Percentiles rank a stretch among this genome's conserved stretches.
These are phyloP conservation scores for Augochlora pura DNA, from an alignment of 1,140 invertebrate species.

Conservation along the genomic window DNA sequence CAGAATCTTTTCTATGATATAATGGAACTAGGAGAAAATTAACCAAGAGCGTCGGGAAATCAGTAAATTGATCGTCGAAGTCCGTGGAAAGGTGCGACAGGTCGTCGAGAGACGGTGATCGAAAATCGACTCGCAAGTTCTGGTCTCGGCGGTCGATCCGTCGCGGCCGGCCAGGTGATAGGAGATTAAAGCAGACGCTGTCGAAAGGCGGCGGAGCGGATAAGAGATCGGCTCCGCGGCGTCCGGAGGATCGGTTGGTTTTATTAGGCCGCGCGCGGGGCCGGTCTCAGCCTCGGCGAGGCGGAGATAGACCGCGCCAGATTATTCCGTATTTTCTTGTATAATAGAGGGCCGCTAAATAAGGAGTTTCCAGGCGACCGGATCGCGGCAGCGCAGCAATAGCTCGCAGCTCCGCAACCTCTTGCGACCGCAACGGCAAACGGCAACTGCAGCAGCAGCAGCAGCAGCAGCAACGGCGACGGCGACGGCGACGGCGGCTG, in stretches of 20 bases:
- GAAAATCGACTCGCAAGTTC: conserved; percentile 30
- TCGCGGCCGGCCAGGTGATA: conserved; percentile 42
- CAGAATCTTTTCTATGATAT: no score
- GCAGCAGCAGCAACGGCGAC: no score
- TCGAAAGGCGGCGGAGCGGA: conserved; percentile 35
- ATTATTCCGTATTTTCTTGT: conserved; percentile 70
- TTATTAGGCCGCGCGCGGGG: conserved; percentile 59
- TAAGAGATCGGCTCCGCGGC: conserved; percentile 30
- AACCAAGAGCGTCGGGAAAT: no score
- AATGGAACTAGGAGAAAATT: no score
- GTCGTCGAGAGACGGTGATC: neutral
- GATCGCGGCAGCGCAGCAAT: conserved; percentile 20
- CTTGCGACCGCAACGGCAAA: no score
- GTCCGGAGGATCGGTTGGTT: conserved; percentile 63
- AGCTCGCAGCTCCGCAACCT: no score
- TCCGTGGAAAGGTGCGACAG: neutral
- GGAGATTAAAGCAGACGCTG: conserved; percentile 50
- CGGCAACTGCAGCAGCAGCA: no score
- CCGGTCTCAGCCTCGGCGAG: conserved; percentile 52
- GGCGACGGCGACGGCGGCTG: no score
- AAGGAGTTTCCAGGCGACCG: conserved; percentile 57
- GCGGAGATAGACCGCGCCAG: conserved; percentile 66
- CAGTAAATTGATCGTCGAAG: no score
- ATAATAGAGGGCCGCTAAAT: conserved; percentile 64
- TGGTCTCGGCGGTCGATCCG: conserved; percentile 55